A percentile compares a stretch with the other conserved stretches of the same genome.
Evolutionary conservation across 2,113 vertebrate genomes (phyloP).

Genomic region (Microcebus lehilahytsara): DNA sequence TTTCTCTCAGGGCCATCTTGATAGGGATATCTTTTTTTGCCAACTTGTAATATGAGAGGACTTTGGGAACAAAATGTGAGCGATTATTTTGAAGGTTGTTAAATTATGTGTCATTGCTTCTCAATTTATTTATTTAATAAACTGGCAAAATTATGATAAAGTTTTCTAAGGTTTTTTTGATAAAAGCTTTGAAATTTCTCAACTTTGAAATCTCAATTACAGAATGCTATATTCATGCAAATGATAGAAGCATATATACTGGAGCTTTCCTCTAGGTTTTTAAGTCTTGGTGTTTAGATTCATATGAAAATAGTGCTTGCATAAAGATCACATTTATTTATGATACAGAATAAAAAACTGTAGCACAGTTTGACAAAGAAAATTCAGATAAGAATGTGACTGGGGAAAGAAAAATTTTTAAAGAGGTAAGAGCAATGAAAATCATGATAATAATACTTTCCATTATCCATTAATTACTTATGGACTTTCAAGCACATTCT

Average conservation of each 20-base stretch:
- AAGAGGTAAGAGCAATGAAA: neutral
- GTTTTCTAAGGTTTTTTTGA: neutral
- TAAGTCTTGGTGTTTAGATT: neutral
- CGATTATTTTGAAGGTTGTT: conserved; percentile 34
- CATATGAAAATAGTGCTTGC: neutral
- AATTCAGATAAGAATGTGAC: neutral
- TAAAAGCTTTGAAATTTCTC: conserved; percentile 4
- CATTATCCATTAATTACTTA: neutral
- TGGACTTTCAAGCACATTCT: neutral
- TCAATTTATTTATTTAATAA: conserved; percentile 20
- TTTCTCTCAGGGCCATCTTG: neutral
- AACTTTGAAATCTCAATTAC: conserved; percentile 25
- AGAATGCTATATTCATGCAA: conserved; percentile 27
- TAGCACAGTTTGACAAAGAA: neutral
- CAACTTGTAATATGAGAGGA: neutral
- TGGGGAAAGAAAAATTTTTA: neutral
- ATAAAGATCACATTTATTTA: neutral
- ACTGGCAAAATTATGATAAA: conserved; percentile 30
- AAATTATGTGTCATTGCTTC: conserved; percentile 21
- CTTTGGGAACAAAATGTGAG: neutral
- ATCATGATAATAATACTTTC: neutral
- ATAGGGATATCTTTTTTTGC: neutral
- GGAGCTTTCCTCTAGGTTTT: neutral
- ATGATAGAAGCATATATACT: neutral
- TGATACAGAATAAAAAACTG: neutral